Base-by-base conservation (phyloP, 2,797 vertebrate genomes). In the Enteromius anoplus region DNA sequence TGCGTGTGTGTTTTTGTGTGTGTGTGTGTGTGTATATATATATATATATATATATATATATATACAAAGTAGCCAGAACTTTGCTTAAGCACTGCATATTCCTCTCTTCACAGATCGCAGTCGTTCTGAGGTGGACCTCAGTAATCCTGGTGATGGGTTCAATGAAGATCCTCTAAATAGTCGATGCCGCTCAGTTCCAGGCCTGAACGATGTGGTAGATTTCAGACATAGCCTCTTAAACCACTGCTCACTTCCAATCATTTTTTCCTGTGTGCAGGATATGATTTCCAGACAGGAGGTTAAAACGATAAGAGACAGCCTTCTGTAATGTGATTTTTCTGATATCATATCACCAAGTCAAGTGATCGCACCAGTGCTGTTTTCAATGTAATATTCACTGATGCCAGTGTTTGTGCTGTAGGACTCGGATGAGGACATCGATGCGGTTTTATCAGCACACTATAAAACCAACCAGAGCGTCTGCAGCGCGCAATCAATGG, bases 41-140 rank as follows among this genome's bases (percentile, higher is more conserved):
- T 7, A 8, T 5, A 40, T 7, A 37, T 37, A 37, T 37, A 37
- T 37, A 34, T 7, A 40, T 6, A 40, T 7, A 8, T 5, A 40
- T 7, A 26, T 1, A 26, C 26, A 26, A 71, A 60, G 34, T 49
- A 23, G 40, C 34, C 7, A 62, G 6, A 80, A 42, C 5, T 3
- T 34, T 78, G 26, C 5, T 55, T 37, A 23, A 49, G 12, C 49
- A 2, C 23, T 21, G 9, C 40, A 51, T 75, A 29, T 58, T 73
- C 77, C n/a, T 73, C 29, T 79, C 3, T 47, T 80, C 34, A 53
- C 89, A 99, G 98, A 98, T 90, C 94, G 88, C 75, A 98, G 97
- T 88, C 94, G 89, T 86, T 99, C 97, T 55, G 97, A 98, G 88
- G 89, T 96, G 91, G 97, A 99, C 92, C 91, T 99, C 89, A 96